Evolutionary conservation across 2,113 vertebrate species (phyloP).

Genomic region (Raja brachyura): DNA sequence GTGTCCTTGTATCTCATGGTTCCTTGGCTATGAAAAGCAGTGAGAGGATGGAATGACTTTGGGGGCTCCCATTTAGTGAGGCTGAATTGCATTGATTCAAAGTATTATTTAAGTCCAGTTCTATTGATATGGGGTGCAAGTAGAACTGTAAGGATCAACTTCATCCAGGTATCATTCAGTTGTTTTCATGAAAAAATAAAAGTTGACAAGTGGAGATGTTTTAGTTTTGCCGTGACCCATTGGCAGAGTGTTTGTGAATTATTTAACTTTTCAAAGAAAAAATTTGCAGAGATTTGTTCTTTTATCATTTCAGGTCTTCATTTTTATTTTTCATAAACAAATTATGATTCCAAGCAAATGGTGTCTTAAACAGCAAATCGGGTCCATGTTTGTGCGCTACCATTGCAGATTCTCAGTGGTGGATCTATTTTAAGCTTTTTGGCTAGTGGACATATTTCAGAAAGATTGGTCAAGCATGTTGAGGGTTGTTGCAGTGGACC

Average conservation of each 20-base stretch:
- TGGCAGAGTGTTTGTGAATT: background rate
- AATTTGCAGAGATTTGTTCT: background rate
- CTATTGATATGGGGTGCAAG: background rate
- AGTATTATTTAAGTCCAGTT: background rate
- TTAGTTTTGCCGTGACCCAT: background rate
- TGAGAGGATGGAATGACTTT: background rate
- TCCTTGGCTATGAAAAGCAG: background rate
- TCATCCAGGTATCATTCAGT: background rate
- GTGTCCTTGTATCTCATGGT: background rate
- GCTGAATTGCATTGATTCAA: background rate
- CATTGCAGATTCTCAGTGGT: background rate
- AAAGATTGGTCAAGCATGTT: background rate
- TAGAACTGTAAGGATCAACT: too few relatives aligned
- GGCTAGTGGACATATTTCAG: background rate
- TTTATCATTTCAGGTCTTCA: background rate
- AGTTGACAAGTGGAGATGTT: background rate
- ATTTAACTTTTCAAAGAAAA: background rate
- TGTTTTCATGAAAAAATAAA: background rate
- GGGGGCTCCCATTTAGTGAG: background rate
- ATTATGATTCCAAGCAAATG: background rate
- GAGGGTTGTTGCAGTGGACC: background rate
- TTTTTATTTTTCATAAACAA: background rate
- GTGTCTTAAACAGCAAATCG: background rate
- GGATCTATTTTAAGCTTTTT: background rate
- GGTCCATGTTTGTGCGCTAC: background rate